Conservation (phyloP, 2,797 vertebrate genomes). For the Dryobates pubescens region DNA sequence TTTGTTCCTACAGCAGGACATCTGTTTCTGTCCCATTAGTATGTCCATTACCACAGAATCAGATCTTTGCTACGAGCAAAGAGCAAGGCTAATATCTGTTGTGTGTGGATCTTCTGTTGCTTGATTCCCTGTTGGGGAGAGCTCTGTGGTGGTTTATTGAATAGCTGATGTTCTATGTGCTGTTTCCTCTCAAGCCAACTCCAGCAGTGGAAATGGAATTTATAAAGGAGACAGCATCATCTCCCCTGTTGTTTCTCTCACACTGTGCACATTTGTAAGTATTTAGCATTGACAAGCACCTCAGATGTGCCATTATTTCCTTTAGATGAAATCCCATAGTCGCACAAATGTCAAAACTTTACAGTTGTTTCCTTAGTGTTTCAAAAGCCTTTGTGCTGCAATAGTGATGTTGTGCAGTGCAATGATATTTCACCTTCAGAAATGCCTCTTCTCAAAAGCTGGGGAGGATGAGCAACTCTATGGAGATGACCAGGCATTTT, state of each 20-base stretch:
- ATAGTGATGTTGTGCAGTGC: background rate
- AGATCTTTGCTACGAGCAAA: background rate
- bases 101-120: background rate
- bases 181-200: conserved; percentile 7
- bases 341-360: background rate
- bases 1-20: background rate
- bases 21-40: background rate
- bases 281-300: background rate
- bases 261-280: background rate
- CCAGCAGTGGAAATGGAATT: background rate
- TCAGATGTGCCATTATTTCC: background rate
- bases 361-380: background rate
- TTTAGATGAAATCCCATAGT: background rate
- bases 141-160: background rate
- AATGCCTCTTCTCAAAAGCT: background rate
- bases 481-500: background rate
- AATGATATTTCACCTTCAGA: background rate
- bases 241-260: conserved; percentile 7
- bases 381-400: background rate
- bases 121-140: background rate
- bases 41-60: background rate
- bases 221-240: background rate
- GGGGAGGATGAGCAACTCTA: rapidly evolving
- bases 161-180: background rate
- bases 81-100: background rate